Evolutionary conservation across 2,888 invertebrate species (phyloP).

Genomic region (Gibbula magus): DNA sequence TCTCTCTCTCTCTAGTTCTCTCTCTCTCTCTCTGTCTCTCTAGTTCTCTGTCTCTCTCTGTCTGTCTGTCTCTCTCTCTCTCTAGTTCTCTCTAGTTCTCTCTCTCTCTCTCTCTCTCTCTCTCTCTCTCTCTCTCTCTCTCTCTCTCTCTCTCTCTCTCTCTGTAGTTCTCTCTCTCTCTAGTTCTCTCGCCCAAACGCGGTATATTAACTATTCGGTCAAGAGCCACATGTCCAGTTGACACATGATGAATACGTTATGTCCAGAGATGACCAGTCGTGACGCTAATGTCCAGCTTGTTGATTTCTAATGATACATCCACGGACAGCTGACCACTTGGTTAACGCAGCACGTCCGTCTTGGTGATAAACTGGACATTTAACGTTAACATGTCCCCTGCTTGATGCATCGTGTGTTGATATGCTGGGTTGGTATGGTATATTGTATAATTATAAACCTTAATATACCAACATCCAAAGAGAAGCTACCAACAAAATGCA

Average conservation of each 20-base stretch:
- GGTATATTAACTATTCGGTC: background rate
- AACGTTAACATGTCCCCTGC: background rate
- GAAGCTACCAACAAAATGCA: background rate
- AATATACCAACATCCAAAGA: background rate
- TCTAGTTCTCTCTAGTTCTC: too few species aligned
- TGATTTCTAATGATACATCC: background rate
- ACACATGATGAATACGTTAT: background rate
- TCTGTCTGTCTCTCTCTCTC: background rate
- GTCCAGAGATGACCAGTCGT: background rate
- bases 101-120: too few species aligned
- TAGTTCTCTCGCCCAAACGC: too few species aligned
- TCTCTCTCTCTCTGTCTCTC: too few species aligned
- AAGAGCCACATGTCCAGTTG: background rate
- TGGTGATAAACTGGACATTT: background rate
- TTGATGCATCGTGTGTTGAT: background rate
- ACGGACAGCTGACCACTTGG: background rate
- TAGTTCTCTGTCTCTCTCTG: background rate
- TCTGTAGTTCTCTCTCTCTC: too few species aligned
- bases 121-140: background rate
- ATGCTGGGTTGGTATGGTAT: too few species aligned
- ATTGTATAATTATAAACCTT: background rate
- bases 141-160: too few species aligned
- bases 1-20: background rate
- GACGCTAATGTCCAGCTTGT: background rate
- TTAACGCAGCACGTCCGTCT: background rate